These are phyloP conservation scores for Helicoverpa assulta DNA, from an alignment of 2,888 invertebrate genomes.

Conservation along the genomic window DNA sequence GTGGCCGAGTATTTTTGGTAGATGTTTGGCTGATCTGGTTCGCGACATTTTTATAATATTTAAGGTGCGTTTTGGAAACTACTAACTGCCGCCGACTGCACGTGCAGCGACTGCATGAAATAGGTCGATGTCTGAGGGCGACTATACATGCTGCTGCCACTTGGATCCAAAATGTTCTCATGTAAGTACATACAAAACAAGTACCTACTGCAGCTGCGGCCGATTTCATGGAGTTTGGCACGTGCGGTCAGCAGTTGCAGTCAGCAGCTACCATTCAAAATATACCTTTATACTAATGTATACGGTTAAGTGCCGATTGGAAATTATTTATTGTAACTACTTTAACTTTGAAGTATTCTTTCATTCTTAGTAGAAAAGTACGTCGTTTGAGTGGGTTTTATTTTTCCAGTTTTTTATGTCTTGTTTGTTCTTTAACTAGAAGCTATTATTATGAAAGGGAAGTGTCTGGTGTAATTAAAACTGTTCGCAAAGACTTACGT, in stretches of 20 bases:
- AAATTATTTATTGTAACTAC: conserved; percentile 13
- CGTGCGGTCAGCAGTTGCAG: too few species aligned
- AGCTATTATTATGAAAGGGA: neutral
- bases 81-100: too few species aligned
- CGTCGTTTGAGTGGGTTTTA: neutral
- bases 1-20: conserved; percentile 30
- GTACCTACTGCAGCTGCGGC: too few species aligned
- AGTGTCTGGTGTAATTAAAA: neutral
- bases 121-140: too few species aligned
- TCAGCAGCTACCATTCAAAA: too few species aligned
- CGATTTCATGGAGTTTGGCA: too few species aligned
- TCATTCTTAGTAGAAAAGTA: neutral
- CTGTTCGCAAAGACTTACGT: neutral
- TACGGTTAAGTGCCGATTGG: conserved; percentile 14
- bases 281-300: conserved; percentile 36
- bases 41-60: conserved; percentile 41
- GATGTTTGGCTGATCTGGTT: conserved; percentile 46
- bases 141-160: too few species aligned
- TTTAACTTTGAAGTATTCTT: conserved; percentile 3
- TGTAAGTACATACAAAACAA: too few species aligned
- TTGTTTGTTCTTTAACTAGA: neutral
- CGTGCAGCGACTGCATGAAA: too few species aligned
- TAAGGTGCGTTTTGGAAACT: too few species aligned
- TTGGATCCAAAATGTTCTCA: too few species aligned
- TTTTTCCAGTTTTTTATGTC: neutral